phyloP scores from a whole-genome alignment of 2,113 vertebrate genomes.

The Pogonocichla stellata region DNA sequence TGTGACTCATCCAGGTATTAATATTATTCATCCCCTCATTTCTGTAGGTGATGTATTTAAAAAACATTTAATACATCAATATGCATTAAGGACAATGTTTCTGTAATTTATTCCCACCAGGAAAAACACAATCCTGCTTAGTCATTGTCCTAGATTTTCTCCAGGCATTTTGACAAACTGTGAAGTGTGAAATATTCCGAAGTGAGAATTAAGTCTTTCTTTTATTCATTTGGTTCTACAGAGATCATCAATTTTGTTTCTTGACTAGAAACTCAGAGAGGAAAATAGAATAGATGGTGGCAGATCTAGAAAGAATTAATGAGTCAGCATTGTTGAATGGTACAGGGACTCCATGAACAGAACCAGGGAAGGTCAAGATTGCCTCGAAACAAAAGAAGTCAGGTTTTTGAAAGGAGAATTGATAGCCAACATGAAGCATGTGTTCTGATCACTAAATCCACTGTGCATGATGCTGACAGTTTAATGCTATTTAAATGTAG shows the following conservation, averaged over 20 bases:
- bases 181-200: not conserved
- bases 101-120: not conserved
- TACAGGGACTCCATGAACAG: not conserved
- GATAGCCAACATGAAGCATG: accelerated
- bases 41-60: not conserved
- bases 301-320: not conserved
- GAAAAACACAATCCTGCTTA: not conserved
- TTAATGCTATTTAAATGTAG: not conserved
- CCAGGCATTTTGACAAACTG: not conserved
- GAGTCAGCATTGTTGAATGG: not conserved
- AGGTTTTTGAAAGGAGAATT: not conserved
- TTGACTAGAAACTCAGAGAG: not conserved
- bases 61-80: not conserved
- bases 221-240: not conserved
- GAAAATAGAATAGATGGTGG: not conserved
- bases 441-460: not conserved
- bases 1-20: not conserved
- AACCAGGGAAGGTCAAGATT: not conserved
- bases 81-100: not conserved
- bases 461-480: not conserved
- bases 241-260: not conserved
- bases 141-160: not conserved
- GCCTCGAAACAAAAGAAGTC: not conserved
- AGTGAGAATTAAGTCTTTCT: not conserved
- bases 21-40: not conserved